Evolutionary conservation across 2,113 vertebrate species (phyloP).

Genomic region (Gallinago media): DNA sequence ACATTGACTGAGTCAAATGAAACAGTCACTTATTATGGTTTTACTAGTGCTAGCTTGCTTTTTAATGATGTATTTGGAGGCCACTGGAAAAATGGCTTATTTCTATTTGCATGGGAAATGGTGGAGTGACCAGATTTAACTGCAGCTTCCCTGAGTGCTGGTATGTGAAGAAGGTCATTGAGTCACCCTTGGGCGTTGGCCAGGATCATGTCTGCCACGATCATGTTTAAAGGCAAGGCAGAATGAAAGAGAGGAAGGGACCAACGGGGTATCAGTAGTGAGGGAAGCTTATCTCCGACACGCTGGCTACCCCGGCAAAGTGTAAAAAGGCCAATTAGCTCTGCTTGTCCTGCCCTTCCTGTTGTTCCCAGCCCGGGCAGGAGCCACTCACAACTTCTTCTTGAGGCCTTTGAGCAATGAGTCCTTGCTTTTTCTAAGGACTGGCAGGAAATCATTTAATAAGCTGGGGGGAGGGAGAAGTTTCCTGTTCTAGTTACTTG

Average conservation of each 20-base stretch:
- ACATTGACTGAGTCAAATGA: not conserved
- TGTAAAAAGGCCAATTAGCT: conserved; percentile 78
- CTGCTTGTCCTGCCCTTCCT: conserved; percentile 76
- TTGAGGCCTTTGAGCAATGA: conserved; percentile 50
- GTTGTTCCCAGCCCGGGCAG: conserved; percentile 72
- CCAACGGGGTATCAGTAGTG: not conserved
- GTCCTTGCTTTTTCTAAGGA: conserved; percentile 71
- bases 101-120: not conserved
- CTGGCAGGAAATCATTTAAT: conserved; percentile 80
- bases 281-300: conserved; percentile 56
- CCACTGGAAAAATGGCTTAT: not conserved
- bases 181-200: not conserved
- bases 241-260: conserved; percentile 68
- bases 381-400: conserved; percentile 64
- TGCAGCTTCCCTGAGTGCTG: not conserved
- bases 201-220: conserved; percentile 12
- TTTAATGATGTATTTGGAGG: not conserved
- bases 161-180: not conserved
- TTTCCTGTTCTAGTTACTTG: conserved; percentile 44
- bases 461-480: conserved; percentile 56
- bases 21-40: not conserved
- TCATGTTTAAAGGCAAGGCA: conserved; percentile 26
- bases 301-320: conserved; percentile 17
- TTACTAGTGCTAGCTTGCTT: not conserved
- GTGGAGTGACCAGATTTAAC: not conserved